A percentile compares a stretch with the other conserved stretches of the same genome.
phyloP scores from a whole-genome alignment of 2,888 invertebrate species.

The Trichogramma evanescens region DNA sequence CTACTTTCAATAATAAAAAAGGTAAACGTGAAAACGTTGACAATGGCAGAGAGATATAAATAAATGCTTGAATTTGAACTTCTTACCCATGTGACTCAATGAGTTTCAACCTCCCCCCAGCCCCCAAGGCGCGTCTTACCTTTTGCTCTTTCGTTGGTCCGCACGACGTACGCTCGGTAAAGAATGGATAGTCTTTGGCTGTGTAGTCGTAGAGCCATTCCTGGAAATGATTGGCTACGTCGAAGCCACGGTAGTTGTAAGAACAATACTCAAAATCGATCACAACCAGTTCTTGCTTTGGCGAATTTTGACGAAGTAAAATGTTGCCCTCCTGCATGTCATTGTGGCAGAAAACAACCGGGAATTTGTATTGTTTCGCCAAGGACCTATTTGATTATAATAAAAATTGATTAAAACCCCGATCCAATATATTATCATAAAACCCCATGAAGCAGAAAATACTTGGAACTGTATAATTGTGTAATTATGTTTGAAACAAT shows the following conservation, averaged over 20 bases:
- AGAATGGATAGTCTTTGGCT: constrained; percentile 69
- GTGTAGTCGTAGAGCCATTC: constrained; percentile 91
- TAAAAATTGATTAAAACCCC: constrained; percentile 21
- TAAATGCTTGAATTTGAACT: constrained; percentile 14
- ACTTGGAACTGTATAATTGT: neutral
- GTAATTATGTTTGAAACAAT: no score
- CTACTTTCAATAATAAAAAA: constrained; percentile 6
- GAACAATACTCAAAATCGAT: constrained; percentile 95
- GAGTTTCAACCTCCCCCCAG: constrained; percentile 23
- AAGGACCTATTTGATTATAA: constrained; percentile 41
- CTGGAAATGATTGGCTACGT: constrained; percentile 89
- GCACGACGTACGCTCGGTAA: constrained; percentile 58
- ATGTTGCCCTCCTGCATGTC: constrained; percentile 87
- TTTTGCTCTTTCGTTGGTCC: constrained; percentile 76
- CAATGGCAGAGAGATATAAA: constrained; percentile 10
- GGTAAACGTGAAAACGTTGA: constrained; percentile 8
- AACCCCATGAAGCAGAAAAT: neutral
- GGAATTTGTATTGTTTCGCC: constrained; percentile 47
- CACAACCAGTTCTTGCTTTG: constrained; percentile 62
- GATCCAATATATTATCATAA: neutral
- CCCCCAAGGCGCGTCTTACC: constrained; percentile 49
- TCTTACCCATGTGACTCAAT: constrained; percentile 28
- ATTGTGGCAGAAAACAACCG: constrained; percentile 90
- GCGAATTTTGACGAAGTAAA: constrained; percentile 50
- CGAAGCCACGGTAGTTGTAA: constrained; percentile 89